phyloP scores from a whole-genome alignment of 2,888 invertebrate species.

The Nephrotoma guestfalica region DNA sequence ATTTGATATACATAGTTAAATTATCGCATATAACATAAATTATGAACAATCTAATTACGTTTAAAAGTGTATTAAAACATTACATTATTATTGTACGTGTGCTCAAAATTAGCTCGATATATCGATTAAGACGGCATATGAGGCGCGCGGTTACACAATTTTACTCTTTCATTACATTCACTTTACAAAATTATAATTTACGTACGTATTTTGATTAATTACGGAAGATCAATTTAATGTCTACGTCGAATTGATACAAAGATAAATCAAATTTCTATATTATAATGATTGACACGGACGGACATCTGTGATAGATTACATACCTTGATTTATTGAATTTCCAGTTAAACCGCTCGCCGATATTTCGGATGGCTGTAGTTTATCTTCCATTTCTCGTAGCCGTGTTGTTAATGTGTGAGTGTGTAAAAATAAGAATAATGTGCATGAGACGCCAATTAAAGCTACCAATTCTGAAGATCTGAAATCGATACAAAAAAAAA shows the following conservation, averaged over 20 bases:
- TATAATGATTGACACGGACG: not conserved
- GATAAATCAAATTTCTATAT: not conserved
- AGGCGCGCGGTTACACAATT: not conserved
- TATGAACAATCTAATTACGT: not conserved
- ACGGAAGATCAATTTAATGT: not conserved
- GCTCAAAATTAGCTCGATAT: not conserved
- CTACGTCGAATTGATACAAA: not conserved
- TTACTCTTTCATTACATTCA: not conserved
- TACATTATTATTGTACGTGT: not conserved
- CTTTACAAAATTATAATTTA: not conserved
- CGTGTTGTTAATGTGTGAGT: conserved; percentile 68
- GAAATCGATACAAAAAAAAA: conserved; percentile 21
- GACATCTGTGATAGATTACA: not conserved
- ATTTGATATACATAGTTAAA: not conserved
- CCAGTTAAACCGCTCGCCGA: conserved; percentile 31
- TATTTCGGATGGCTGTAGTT: conserved; percentile 49
- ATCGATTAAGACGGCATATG: not conserved
- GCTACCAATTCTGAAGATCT: conserved; percentile 77
- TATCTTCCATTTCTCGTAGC: conserved; percentile 65
- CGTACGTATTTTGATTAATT: not conserved
- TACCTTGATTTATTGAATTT: conserved; percentile 20
- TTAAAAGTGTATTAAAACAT: not conserved
- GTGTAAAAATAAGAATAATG: conserved; percentile 71
- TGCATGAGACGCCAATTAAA: conserved; percentile 66
- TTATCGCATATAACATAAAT: not conserved